Conservation (phyloP, 2,797 vertebrate genomes). For the Uromys caudimaculatus region DNA sequence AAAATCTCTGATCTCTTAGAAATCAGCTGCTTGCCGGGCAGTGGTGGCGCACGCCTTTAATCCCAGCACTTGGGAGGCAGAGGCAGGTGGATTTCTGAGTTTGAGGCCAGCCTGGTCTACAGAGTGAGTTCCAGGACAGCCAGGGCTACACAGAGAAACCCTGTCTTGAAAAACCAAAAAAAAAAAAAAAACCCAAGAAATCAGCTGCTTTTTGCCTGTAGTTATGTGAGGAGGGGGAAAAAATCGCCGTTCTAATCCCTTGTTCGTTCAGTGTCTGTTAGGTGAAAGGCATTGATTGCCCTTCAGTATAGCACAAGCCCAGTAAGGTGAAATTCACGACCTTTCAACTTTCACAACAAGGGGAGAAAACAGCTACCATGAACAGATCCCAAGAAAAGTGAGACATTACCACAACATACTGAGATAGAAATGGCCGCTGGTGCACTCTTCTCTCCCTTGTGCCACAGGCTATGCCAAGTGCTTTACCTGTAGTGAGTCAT, state of each 20-base stretch:
- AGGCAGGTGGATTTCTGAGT: too few species aligned
- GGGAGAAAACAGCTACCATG: not conserved
- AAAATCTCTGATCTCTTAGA: not conserved
- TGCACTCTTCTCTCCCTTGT: not conserved
- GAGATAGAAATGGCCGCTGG: not conserved
- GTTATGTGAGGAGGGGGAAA: not conserved
- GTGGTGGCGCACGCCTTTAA: too few species aligned
- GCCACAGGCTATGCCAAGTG: not conserved
- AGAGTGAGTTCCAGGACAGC: too few species aligned
- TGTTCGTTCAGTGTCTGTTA: not conserved
- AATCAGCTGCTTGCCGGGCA: not conserved
- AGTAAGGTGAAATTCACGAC: too few species aligned
- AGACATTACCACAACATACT: not conserved
- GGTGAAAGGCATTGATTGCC: not conserved
- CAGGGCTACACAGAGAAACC: too few species aligned
- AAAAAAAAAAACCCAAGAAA: too few species aligned
- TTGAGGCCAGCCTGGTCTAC: too few species aligned
- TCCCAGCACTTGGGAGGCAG: too few species aligned
- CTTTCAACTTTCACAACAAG: not conserved
- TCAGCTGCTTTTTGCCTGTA: not conserved
- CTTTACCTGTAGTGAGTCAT: not conserved
- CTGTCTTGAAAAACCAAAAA: too few species aligned
- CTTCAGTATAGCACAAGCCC: not conserved
- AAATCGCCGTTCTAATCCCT: not conserved
- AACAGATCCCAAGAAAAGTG: not conserved